phyloP scores from a whole-genome alignment of 2,113 vertebrate genomes.

The Bothrops jararaca region DNA sequence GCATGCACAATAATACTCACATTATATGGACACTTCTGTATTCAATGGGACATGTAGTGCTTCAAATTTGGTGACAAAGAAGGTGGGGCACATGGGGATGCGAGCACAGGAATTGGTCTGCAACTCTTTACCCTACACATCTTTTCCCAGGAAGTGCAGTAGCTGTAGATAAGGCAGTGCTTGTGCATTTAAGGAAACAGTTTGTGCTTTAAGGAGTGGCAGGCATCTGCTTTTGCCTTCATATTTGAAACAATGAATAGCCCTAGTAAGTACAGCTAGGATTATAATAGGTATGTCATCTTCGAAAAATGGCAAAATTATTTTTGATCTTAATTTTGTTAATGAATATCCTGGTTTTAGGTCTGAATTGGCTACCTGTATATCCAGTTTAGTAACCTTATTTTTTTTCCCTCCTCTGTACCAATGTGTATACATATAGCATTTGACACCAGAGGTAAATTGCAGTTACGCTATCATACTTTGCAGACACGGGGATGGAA shows the following conservation, averaged over 20 bases:
- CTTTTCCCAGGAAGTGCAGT: background rate
- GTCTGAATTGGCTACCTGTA: background rate
- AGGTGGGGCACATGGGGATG: background rate
- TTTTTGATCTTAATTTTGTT: background rate
- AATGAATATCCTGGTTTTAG: background rate
- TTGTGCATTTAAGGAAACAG: background rate
- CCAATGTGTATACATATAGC: background rate
- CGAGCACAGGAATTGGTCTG: background rate
- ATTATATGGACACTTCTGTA: background rate
- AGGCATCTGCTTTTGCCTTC: background rate
- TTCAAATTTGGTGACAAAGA: background rate
- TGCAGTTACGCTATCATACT: background rate
- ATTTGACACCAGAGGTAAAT: background rate
- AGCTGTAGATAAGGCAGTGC: background rate
- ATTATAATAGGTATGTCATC: background rate
- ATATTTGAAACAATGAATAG: background rate
- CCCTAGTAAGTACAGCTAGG: background rate
- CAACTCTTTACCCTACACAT: background rate
- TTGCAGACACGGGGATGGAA: background rate
- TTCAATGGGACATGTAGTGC: background rate
- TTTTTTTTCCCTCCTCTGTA: background rate
- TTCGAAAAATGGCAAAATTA: background rate
- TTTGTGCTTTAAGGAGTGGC: background rate
- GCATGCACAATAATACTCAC: background rate
- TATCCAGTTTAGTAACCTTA: background rate